Evolutionary conservation across 2,888 invertebrate species (phyloP), one percentile per base, ranked within the genome.

Genomic region (Drosophila mimetica): DNA sequence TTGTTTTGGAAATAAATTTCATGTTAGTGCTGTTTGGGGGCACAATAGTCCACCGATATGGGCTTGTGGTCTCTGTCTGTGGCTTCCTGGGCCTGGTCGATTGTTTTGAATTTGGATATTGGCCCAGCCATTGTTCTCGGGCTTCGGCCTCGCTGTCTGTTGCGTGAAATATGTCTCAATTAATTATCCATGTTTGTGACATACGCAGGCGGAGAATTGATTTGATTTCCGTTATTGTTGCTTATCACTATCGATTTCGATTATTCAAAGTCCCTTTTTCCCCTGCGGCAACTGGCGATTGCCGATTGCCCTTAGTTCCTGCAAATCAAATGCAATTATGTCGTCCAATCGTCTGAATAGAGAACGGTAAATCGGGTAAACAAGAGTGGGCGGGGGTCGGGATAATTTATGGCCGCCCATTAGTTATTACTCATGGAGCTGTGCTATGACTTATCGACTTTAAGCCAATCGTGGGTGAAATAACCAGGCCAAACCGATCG

Each of bases 121-220:
- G 36, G 50, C 9, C 39, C 16, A 30, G 64, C 54, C 39, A 37
- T 44, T 46, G 32, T 54, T 48, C 67, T 28, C 42, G 54, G 54
- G 59, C 41, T 65, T 63, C n/a, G n/a, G n/a, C n/a, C 59, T 9
- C 0, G 8, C 8, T 69, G 59, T 64, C 52, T 64, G 41, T 36
- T 37, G 55, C 50, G 51, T 71, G 77, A 76, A 71, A 81, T 84
- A 78, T 81, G 64, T 73, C 85, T 81, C 70, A 77, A 88, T 88
- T 88, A 83, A 77, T 75, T 79, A 88, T 75, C 39, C 47, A 71
- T 70, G 71, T 70, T 75, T 67, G 65, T 64, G 63, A 50, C 71
- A 64, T 48, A 55, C 52, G 48, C 67, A 44, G 34, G 58, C 54
- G 42, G 52, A 44, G 52, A 74, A 71, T 75, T 75, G 71, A 75